Conservation (phyloP, 2,113 vertebrate species). For the Garra rufa region DNA sequence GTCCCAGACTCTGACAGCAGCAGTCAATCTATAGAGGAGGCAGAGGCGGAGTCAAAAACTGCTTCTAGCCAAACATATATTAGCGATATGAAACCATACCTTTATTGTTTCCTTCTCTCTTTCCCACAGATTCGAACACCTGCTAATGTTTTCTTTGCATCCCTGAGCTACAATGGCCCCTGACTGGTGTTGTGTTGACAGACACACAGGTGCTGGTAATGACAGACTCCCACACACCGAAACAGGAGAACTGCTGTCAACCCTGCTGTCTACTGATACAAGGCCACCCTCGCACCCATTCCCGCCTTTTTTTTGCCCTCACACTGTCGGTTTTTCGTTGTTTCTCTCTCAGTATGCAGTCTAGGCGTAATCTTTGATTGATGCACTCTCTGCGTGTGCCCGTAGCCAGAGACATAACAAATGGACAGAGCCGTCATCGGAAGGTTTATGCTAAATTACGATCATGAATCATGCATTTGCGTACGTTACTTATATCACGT, state of each 20-base stretch:
- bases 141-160: slow-evolving; percentile 50
- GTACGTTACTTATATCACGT: slow-evolving; percentile 35
- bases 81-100: not conserved
- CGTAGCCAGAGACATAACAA: slow-evolving; percentile 43
- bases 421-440: slow-evolving; percentile 51
- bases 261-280: slow-evolving; percentile 46
- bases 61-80: slow-evolving; percentile 15
- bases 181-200: slow-evolving; percentile 50
- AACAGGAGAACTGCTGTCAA: slow-evolving; percentile 52
- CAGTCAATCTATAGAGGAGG: not conserved
- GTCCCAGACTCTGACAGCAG: slow-evolving; percentile 11
- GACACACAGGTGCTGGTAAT: slow-evolving; percentile 54
- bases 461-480: slow-evolving; percentile 47
- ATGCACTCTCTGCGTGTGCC: slow-evolving; percentile 23
- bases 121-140: slow-evolving; percentile 28
- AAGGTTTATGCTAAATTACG: slow-evolving; percentile 53
- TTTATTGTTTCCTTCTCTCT: not conserved
- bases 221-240: slow-evolving; percentile 52
- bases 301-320: slow-evolving; percentile 24
- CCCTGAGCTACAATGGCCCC: slow-evolving; percentile 26
- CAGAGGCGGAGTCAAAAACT: not conserved
- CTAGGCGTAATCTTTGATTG: slow-evolving; percentile 19
- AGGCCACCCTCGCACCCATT: slow-evolving; percentile 42
- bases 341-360: slow-evolving; percentile 44
- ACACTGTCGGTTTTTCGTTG: slow-evolving; percentile 37